Evolutionary conservation across 2,113 vertebrate species (phyloP).

Genomic region (Notarius lentiginosus): DNA sequence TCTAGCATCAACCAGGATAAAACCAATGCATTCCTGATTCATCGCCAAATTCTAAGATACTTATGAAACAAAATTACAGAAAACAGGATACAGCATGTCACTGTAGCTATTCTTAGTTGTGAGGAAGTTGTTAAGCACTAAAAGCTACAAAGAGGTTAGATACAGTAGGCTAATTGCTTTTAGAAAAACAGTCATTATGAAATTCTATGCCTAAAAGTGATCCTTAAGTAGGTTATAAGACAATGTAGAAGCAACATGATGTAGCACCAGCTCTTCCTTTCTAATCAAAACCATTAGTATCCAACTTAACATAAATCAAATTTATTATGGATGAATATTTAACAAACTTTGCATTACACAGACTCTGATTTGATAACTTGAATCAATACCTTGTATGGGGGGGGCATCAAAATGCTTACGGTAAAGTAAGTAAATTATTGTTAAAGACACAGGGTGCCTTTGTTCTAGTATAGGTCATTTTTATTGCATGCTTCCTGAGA

Average conservation of each 20-base stretch:
- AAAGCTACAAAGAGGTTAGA: constrained; percentile 31
- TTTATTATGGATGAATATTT: constrained; percentile 38
- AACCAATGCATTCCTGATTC: background rate
- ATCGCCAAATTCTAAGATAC: background rate
- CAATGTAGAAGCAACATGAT: constrained; percentile 17
- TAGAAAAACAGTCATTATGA: constrained; percentile 2
- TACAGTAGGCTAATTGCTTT: constrained; percentile 31
- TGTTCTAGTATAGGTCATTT: background rate
- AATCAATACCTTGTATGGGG: background rate
- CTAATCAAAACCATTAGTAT: constrained; percentile 24
- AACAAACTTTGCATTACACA: constrained; percentile 40
- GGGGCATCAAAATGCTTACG: background rate
- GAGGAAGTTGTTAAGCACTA: constrained; percentile 15
- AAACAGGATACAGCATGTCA: background rate
- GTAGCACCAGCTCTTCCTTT: background rate
- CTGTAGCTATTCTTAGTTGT: constrained; percentile 19
- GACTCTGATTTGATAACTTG: constrained; percentile 25
- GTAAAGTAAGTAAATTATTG: constrained; percentile 18
- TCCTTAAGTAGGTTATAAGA: constrained; percentile 25
- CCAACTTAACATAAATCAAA: constrained; percentile 27
- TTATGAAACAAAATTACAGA: background rate
- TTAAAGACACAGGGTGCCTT: background rate
- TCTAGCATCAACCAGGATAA: background rate
- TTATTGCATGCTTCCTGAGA: background rate
- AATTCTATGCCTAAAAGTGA: constrained; percentile 37